Conservation (phyloP, 2,797 vertebrate genomes). For the Taeniopygia guttata region DNA sequence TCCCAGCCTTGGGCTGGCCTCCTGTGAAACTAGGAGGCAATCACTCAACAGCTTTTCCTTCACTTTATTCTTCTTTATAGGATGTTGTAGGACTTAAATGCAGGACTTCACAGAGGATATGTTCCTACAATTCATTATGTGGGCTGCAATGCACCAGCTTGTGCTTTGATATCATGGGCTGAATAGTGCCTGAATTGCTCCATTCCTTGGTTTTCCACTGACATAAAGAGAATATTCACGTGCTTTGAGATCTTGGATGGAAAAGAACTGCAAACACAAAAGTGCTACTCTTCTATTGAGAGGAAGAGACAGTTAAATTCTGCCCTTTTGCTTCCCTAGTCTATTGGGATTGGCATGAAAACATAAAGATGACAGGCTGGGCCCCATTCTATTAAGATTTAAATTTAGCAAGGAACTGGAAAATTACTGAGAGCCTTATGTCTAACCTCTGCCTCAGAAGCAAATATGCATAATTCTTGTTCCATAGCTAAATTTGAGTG, state of each 20-base stretch:
- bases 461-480: constrained; percentile 27
- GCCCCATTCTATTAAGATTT: constrained; percentile 51
- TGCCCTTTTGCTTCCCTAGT: constrained; percentile 3
- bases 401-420: constrained; percentile 55
- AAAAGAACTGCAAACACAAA: constrained; percentile 33
- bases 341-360: constrained; percentile 21
- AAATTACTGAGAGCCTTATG: constrained; percentile 21
- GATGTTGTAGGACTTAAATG: neutral
- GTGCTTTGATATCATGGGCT: neutral
- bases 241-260: neutral
- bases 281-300: constrained; percentile 23
- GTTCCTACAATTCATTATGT: neutral
- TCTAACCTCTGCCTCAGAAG: constrained; percentile 21
- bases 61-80: neutral
- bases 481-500: constrained; percentile 33
- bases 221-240: neutral
- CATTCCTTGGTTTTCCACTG: neutral
- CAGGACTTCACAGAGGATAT: neutral
- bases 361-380: constrained; percentile 28
- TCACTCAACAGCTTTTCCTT: neutral
- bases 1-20: neutral
- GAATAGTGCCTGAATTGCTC: neutral
- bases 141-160: neutral
- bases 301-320: constrained; percentile 36
- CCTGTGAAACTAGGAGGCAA: neutral